Conservation (phyloP, 2,797 vertebrate genomes). For the Florisuga fusca region DNA sequence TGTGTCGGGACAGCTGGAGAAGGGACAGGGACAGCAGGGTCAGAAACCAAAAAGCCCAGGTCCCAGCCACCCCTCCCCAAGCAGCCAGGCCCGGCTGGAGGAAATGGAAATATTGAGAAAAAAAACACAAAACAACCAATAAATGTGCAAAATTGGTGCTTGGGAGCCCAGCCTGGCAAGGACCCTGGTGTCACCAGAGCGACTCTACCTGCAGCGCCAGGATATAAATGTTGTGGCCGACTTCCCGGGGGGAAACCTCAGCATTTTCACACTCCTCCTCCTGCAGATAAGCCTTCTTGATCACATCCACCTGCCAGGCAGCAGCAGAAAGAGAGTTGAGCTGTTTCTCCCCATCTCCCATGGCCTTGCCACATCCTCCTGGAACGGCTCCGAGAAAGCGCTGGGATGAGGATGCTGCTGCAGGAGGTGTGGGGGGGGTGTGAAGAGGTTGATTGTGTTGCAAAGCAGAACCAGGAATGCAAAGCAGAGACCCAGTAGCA, state of each 20-base stretch:
- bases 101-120: not conserved
- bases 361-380: not conserved
- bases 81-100: not conserved
- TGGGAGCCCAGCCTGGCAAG: not conserved
- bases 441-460: not conserved
- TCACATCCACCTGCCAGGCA: conserved; percentile 88
- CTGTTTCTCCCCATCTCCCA: not conserved
- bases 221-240: too few species aligned
- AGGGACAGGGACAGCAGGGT: not conserved
- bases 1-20: conserved; percentile 92
- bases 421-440: not conserved
- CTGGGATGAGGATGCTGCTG: not conserved
- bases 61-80: not conserved
- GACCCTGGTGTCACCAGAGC: too few species aligned
- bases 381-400: not conserved
- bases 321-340: not conserved
- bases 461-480: not conserved
- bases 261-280: conserved; percentile 88
- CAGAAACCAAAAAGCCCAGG: not conserved
- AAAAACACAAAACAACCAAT: too few species aligned
- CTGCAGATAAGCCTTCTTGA: conserved; percentile 93
- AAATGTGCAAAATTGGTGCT: not conserved
- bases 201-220: too few species aligned
- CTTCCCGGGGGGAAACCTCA: conserved; percentile 79
- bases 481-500: rapidly evolving